These are phyloP conservation scores for crab-eating macaque (Macaca fascicularis) DNA, from an alignment of 2,113 vertebrate species.

Conservation along the genomic window DNA sequence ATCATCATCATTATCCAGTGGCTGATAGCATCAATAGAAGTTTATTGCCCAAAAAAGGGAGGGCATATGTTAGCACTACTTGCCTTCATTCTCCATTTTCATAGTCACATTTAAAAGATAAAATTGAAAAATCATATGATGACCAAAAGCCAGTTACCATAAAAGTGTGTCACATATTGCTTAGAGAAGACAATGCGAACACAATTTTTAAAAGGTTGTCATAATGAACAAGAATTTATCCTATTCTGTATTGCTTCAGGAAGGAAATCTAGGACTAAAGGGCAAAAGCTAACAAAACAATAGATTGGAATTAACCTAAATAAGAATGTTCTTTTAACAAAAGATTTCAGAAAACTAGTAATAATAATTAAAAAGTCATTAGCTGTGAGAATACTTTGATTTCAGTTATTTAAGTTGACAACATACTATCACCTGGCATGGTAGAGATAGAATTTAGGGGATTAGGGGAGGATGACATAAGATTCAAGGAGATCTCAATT, in stretches of 20 bases:
- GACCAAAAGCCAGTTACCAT: neutral
- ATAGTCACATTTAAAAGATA: neutral
- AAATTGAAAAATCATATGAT: neutral
- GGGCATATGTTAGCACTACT: neutral
- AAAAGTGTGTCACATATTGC: neutral
- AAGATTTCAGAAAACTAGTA: neutral
- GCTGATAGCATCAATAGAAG: neutral
- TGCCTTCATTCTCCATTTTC: neutral
- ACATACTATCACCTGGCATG: neutral
- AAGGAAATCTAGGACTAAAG: neutral
- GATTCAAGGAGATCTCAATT: neutral
- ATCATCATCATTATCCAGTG: neutral
- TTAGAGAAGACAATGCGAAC: neutral
- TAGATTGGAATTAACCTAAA: neutral
- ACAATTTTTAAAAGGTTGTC: neutral
- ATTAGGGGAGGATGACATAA: neutral
- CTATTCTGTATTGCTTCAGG: neutral
- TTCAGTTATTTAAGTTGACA: neutral
- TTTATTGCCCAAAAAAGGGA: neutral
- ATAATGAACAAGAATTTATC: neutral
- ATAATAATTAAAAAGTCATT: neutral
- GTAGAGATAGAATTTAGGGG: neutral
- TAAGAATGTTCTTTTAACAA: neutral
- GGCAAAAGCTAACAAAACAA: neutral
- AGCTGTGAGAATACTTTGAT: neutral